phyloP scores from a whole-genome alignment of 1,140 invertebrate species.

The Neodiprion lecontei region DNA sequence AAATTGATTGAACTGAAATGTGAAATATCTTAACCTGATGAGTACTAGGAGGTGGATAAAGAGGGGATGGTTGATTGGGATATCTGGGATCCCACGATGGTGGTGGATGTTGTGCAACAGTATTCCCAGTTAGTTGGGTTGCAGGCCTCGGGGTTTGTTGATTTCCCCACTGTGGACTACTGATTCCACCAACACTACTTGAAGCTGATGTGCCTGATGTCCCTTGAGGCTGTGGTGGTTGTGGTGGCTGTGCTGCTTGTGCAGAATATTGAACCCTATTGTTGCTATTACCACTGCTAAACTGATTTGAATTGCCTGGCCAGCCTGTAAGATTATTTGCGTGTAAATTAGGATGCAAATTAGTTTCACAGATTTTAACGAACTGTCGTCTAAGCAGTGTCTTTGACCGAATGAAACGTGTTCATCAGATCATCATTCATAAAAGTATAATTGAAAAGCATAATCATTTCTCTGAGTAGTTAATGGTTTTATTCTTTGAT shows the following conservation, averaged over 20 bases:
- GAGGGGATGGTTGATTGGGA: conserved; percentile 53
- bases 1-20: not conserved
- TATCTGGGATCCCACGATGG: conserved; percentile 62
- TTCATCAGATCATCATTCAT: not conserved
- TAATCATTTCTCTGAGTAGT: not conserved
- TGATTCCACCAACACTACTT: conserved; percentile 30
- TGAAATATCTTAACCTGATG: conserved; percentile 53
- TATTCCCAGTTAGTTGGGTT: conserved; percentile 49
- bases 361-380: not conserved
- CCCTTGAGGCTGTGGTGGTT: conserved; percentile 32
- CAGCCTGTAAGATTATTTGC: conserved; percentile 58
- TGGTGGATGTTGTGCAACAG: conserved; percentile 52
- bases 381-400: not conserved
- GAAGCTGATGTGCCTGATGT: conserved; percentile 35
- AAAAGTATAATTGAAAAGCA: not conserved
- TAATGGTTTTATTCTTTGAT: not conserved
- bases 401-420: not conserved
- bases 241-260: conserved; percentile 45
- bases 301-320: conserved; percentile 65
- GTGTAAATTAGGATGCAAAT: conserved; percentile 4
- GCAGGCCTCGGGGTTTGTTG: conserved; percentile 59
- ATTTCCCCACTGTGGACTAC: conserved; percentile 63
- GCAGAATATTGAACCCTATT: conserved; percentile 64
- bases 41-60: conserved; percentile 57
- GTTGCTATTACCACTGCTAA: conserved; percentile 55